Conservation (phyloP, 2,888 invertebrate genomes). For the Trilocha varians region DNA sequence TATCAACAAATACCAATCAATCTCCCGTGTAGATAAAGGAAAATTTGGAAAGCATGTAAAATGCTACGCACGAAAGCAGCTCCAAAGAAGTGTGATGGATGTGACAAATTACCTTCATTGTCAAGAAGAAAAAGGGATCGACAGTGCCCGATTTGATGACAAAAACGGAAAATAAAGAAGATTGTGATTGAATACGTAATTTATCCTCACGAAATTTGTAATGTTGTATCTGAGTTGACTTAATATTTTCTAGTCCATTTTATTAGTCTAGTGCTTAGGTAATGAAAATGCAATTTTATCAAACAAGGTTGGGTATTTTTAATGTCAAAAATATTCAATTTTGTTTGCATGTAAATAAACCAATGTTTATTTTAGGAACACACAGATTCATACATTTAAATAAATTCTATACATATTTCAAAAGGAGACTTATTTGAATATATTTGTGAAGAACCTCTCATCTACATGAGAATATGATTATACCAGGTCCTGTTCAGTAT, state of each 20-base stretch:
- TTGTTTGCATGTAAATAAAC: too few relatives aligned
- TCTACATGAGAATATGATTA: background rate
- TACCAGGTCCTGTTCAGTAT: background rate
- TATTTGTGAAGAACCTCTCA: background rate
- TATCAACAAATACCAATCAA: background rate
- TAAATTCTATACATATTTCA: background rate
- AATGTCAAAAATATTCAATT: too few relatives aligned
- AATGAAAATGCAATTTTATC: too few relatives aligned
- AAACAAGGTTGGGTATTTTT: too few relatives aligned
- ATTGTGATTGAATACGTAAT: background rate
- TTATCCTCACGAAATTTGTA: background rate
- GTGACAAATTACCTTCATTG: conserved; percentile 38
- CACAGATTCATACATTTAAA: background rate
- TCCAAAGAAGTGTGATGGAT: conserved; percentile 26
- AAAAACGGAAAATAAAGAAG: conserved; percentile 15
- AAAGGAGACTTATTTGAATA: background rate
- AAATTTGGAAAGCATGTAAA: background rate
- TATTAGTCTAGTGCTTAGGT: too few relatives aligned
- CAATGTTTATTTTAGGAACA: background rate
- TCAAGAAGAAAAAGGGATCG: conserved; percentile 22
- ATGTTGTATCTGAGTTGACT: background rate
- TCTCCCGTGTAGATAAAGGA: background rate
- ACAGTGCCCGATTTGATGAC: conserved; percentile 27
- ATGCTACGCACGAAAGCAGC: background rate
- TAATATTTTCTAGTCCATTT: too few relatives aligned